phyloP scores from a whole-genome alignment of 92 coral and sea anemone genomes.

The Heliopora coerulea region DNA sequence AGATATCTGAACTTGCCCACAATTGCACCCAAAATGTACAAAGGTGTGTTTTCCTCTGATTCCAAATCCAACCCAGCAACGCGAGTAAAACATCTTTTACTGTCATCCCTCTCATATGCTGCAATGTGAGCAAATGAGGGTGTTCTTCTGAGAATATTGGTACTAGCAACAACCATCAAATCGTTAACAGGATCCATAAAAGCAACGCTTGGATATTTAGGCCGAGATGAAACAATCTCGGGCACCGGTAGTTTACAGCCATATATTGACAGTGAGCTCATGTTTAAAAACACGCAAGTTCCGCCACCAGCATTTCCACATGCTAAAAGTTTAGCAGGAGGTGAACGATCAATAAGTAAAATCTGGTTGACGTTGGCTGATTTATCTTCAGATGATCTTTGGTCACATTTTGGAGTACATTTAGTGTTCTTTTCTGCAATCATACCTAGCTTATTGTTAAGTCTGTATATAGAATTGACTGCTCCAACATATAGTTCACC shows the following conservation, averaged over 20 bases:
- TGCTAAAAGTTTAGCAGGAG: conserved; percentile 5
- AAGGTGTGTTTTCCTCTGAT: no score
- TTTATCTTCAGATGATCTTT: not conserved
- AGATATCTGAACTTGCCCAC: conserved; percentile 28
- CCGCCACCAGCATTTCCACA: conserved; percentile 12
- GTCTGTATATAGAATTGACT: conserved; percentile 22
- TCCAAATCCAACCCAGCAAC: not conserved
- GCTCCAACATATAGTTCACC: conserved; percentile 29
- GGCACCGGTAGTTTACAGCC: not conserved
- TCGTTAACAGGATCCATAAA: conserved; percentile 9
- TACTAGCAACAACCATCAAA: conserved; percentile 3
- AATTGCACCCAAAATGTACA: conserved; percentile 15
- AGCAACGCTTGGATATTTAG: conserved; percentile 2
- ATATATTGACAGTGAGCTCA: not conserved
- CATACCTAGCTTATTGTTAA: not conserved
- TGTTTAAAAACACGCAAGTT: not conserved
- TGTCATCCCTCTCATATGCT: no score
- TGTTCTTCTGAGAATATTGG: not conserved
- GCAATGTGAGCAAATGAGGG: not conserved
- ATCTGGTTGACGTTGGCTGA: conserved; percentile 13
- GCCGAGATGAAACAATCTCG: not conserved
- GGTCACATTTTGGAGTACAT: not conserved
- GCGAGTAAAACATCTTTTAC: no score
- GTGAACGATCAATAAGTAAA: conserved; percentile 4
- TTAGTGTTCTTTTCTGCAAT: not conserved